Evolutionary conservation across 1,140 invertebrate genomes (phyloP), one percentile per base, ranked within the genome.

Genomic region (Euura lappo): DNA sequence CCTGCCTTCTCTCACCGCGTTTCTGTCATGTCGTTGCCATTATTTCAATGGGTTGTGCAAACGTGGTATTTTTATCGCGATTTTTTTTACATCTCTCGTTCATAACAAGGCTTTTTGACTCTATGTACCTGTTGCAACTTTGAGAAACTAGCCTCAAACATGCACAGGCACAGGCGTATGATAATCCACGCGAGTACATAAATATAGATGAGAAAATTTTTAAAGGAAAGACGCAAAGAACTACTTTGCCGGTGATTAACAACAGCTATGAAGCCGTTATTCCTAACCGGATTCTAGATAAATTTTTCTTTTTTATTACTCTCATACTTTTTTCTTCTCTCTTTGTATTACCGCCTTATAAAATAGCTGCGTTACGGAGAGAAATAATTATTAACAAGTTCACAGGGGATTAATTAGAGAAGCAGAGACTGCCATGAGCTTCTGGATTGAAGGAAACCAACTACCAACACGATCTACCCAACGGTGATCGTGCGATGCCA

Each of bases 331-430:
- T 28, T 28, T 28, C 28, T 28, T 28, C 28, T 28, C 28, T 28
- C 28, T 28, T 28, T 28, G 28, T 28, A 28, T 28, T 28, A 28
- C 28, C 51, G 10, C 2, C 51, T n/a, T 60, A n/a, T 60, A 60
- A 60, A 60, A 5, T 60, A n/a, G 51, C 51, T 11, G 51, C 51
- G 13, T 8, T n/a, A n/a, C 51, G 10, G 51, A 60, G 13, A 60
- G 10, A 60, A 8, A 60, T 60, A 60, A 60, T 60, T 60, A 60
- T 60, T 60, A 60, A 60, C 51, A 60, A 60, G 51, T 60, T 60
- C 51, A 6, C 51, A 60, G 51, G 51, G 51, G 51, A 11, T 60
- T 60, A 60, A 60, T 60, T 3, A 60, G 13, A n/a, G 28, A 28
- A 28, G 28, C 28, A 28, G 28, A 28, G 28, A 28, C 28, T 28